Conservation (phyloP, 2,797 vertebrate genomes). For the Danio jaintianensis region DNA sequence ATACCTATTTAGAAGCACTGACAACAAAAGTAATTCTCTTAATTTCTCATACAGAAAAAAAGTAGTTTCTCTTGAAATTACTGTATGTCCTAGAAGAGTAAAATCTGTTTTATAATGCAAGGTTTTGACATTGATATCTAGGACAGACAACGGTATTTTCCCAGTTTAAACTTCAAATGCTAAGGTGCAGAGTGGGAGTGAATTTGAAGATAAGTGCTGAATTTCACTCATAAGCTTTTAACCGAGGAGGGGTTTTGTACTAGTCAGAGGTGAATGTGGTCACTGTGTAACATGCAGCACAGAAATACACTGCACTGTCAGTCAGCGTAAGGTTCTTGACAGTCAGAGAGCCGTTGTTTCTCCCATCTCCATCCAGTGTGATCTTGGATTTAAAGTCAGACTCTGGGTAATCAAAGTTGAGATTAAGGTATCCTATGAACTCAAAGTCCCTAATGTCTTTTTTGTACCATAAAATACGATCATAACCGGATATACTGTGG, state of each 20-base stretch:
- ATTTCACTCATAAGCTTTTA: not conserved
- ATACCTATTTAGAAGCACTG: no score
- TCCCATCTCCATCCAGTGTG: constrained; percentile 36
- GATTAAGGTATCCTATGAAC: constrained; percentile 38
- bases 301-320: constrained; percentile 56
- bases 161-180: not conserved
- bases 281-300: constrained; percentile 47
- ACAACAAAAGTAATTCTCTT: no score
- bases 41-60: no score
- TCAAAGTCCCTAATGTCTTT: constrained; percentile 26
- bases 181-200: not conserved
- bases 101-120: no score
- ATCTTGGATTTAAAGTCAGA: not conserved
- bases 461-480: constrained; percentile 46
- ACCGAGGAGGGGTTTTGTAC: constrained; percentile 24
- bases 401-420: not conserved
- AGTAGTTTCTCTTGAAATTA: no score
- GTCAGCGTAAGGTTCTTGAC: not conserved
- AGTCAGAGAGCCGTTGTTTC: not conserved
- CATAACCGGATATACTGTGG: not conserved
- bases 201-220: constrained; percentile 26
- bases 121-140: no score
- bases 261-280: not conserved
- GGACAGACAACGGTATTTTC: no score
- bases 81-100: no score